Evolutionary conservation across 2,797 vertebrate species (phyloP).

Genomic region (Natrix natrix): DNA sequence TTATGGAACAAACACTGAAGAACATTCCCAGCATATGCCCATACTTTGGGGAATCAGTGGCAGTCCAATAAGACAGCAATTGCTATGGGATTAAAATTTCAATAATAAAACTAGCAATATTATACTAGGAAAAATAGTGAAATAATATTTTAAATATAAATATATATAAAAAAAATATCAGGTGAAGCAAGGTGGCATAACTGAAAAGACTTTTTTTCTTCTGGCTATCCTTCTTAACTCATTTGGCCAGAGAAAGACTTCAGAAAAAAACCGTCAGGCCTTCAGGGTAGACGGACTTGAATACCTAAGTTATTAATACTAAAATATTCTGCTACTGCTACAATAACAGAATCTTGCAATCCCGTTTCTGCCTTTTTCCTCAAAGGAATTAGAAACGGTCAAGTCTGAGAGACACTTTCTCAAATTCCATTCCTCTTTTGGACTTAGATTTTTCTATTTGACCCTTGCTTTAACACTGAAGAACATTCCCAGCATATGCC

Average conservation of each 20-base stretch:
- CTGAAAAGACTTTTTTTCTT: neutral
- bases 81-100: neutral
- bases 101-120: neutral
- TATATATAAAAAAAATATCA: neutral
- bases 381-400: neutral
- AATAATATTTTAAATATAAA: neutral
- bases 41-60: too few relatives aligned
- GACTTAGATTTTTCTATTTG: neutral
- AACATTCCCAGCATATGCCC: too few relatives aligned
- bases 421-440: neutral
- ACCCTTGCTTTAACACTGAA: neutral
- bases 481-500: too few relatives aligned
- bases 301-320: neutral
- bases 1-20: too few relatives aligned
- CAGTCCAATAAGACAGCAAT: neutral
- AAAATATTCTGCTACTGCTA: neutral
- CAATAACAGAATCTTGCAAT: neutral
- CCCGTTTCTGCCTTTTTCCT: neutral
- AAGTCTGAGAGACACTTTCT: neutral
- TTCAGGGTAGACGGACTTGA: neutral
- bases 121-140: neutral
- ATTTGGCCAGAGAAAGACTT: neutral
- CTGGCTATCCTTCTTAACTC: neutral
- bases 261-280: neutral
- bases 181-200: neutral